Conservation (phyloP, 1,140 invertebrate genomes). For the Mya arenaria region DNA sequence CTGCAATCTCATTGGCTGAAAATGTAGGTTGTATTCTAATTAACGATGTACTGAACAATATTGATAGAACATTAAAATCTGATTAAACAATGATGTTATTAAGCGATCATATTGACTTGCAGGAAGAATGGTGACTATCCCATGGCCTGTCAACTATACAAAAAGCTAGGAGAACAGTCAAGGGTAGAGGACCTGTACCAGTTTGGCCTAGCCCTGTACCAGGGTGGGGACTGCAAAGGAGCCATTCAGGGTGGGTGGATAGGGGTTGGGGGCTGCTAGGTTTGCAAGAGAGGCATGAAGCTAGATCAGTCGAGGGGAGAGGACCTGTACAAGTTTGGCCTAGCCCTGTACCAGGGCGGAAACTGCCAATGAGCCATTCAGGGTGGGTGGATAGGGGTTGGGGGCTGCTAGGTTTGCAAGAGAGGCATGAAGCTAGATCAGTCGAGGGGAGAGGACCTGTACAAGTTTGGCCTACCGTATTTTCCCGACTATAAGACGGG, state of each 20-base stretch:
- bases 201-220: slow-evolving; percentile 89
- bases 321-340: slow-evolving; percentile 88
- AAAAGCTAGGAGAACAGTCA: slow-evolving; percentile 71
- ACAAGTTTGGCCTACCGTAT: slow-evolving; percentile 90
- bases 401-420: too few relatives aligned
- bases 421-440: slow-evolving; percentile 38
- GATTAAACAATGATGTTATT: too few relatives aligned
- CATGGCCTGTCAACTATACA: slow-evolving; percentile 86
- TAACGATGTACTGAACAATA: too few relatives aligned
- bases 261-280: slow-evolving; percentile 15
- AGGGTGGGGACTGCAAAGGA: slow-evolving; percentile 81
- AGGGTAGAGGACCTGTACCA: slow-evolving; percentile 87
- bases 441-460: slow-evolving; percentile 87
- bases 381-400: too few relatives aligned
- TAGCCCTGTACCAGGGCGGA: slow-evolving; percentile 89
- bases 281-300: too few relatives aligned
- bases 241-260: too few relatives aligned
- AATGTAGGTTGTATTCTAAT: too few relatives aligned
- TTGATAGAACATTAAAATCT: too few relatives aligned
- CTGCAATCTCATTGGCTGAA: too few relatives aligned
- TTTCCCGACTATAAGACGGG: too few relatives aligned
- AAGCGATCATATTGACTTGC: too few relatives aligned
- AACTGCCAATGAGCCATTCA: too few relatives aligned
- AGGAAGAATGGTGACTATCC: slow-evolving; percentile 74
- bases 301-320: slow-evolving; percentile 82